These are phyloP conservation scores for Centropyge bicolor DNA, from an alignment of 2,797 vertebrate genomes.

Conservation along the genomic window DNA sequence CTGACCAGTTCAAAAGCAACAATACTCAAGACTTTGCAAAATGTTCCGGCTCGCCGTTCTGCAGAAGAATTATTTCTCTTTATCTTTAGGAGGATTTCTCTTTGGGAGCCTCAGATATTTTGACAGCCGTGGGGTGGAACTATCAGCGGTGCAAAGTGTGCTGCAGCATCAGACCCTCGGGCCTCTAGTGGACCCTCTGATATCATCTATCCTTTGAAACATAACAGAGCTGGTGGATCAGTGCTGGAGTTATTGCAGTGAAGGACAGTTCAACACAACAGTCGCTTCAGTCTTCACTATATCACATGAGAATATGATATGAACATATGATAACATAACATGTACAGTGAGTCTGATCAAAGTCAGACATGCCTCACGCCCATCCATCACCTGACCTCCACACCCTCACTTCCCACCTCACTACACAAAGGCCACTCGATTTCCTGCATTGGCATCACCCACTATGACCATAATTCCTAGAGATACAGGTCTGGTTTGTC, in stretches of 20 bases:
- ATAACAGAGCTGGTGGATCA: constrained; percentile 1
- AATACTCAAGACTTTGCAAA: constrained; percentile 40
- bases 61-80: constrained; percentile 15
- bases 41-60: neutral
- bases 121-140: constrained; percentile 18
- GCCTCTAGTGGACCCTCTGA: constrained; percentile 26
- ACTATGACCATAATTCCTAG: too few species aligned
- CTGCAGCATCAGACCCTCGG: constrained; percentile 15
- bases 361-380: neutral
- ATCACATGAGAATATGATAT: neutral
- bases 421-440: neutral
- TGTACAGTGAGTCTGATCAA: too few species aligned
- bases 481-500: too few species aligned
- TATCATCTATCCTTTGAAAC: constrained; percentile 41
- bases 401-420: neutral
- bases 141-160: constrained; percentile 9
- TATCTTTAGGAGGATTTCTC: constrained; percentile 9
- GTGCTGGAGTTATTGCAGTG: neutral
- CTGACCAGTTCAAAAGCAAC: constrained; percentile 54
- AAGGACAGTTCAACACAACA: constrained; percentile 31
- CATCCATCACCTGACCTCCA: constrained; percentile 3
- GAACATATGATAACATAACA: too few species aligned
- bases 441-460: neutral
- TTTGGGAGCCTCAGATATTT: constrained; percentile 31
- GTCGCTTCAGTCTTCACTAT: neutral